Base-by-base conservation (phyloP, 1,140 invertebrate species). In the Solen grandis region DNA sequence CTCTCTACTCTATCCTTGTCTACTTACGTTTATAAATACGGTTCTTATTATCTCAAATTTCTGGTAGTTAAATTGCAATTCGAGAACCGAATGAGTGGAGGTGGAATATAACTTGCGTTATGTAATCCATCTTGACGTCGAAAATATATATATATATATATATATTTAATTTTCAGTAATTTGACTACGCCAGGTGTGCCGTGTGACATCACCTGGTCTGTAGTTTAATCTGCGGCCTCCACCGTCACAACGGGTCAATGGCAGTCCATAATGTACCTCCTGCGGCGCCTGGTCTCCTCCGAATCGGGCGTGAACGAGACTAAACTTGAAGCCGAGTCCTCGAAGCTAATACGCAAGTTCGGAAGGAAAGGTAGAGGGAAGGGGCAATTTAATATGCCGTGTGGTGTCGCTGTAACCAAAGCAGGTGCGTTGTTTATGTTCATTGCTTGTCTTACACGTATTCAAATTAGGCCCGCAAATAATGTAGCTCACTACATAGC, bases 381-480 rank as follows among this genome's bases (percentile, higher is more conserved):
- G 65, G 85, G 86, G 0, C 84, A 88, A 29, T 90, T 91, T 65
- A 86, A 88, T 25, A 89, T 87, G 84, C 88, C 89, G 2, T 87
- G 86, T 63, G 90, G 90, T 10, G 81, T 91, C 29, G 84, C 87
- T 5, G 83, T 89, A 0, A 87, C 90, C 14, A 88, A 88, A 66
- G 76, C 88, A 84, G 90, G 90, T 90, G 84, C 75, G 55, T n/a
- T n/a, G n/a, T n/a, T n/a, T n/a, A n/a, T n/a, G n/a, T n/a, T n/a
- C n/a, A n/a, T n/a, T n/a, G n/a, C n/a, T n/a, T n/a, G n/a, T n/a
- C n/a, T n/a, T n/a, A n/a, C n/a, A n/a, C 33, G 16, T 25, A 16
- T 10, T 25, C 5, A 59, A 14, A 31, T 25, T 13, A 2, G 2
- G 2, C 16, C 16, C 22, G 16, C n/a, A 29, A 60, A n/a, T 22